Evolutionary conservation across 2,797 vertebrate species (phyloP).

Genomic region (Kryptopterus vitreolus): DNA sequence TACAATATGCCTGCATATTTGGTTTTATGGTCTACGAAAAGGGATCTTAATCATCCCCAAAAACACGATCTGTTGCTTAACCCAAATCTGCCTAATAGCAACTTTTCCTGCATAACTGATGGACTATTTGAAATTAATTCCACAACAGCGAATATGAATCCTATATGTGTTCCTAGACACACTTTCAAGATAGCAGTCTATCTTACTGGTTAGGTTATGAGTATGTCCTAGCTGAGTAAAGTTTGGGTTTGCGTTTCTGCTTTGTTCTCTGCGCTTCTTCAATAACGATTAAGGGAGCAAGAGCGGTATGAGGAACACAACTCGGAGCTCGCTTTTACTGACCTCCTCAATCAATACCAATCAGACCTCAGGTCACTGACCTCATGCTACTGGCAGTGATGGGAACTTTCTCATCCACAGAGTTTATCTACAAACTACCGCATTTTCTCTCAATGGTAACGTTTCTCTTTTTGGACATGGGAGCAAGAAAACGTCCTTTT

Average conservation of each 20-base stretch:
- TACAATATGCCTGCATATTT: neutral
- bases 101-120: neutral
- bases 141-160: neutral
- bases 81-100: neutral
- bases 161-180: neutral
- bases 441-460: neutral
- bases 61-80: neutral
- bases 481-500: neutral
- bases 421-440: constrained; percentile 7
- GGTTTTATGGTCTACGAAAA: neutral
- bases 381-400: neutral
- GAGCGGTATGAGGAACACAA: neutral
- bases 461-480: neutral
- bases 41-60: neutral
- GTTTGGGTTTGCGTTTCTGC: neutral
- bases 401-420: constrained; percentile 1
- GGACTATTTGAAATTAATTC: neutral
- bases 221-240: neutral
- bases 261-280: neutral
- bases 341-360: constrained; percentile 22
- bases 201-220: neutral
- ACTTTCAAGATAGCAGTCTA: neutral
- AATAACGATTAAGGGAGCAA: neutral
- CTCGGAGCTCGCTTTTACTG: neutral
- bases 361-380: constrained; percentile 36